A percentile compares a stretch with the other conserved stretches of the same genome.
Conservation (phyloP, 2,797 vertebrate species). For the Pristis pectinata region DNA sequence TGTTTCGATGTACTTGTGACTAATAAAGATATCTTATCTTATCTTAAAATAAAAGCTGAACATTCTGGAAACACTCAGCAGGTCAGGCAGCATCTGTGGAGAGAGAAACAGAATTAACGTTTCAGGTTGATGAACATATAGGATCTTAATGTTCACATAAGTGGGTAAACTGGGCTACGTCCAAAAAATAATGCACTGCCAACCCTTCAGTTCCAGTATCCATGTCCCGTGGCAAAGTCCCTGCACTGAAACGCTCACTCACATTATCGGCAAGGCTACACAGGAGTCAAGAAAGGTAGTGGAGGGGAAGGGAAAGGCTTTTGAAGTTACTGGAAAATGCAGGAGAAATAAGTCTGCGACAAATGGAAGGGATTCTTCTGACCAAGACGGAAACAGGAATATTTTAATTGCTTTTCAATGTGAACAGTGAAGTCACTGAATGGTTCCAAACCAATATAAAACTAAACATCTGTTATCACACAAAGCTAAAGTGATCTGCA, state of each 20-base stretch:
- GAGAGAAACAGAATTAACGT: no score
- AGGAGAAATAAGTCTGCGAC: background rate
- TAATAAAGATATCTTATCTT: no score
- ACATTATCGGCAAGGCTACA: no score
- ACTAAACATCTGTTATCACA: background rate
- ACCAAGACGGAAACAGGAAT: background rate
- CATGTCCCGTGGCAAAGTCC: no score
- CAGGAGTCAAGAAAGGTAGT: background rate
- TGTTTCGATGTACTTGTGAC: no score
- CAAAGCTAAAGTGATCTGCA: background rate
- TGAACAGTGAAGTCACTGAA: background rate
- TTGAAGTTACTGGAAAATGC: background rate
- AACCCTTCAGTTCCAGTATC: no score
- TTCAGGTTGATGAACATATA: no score
- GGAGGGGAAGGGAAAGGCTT: background rate
- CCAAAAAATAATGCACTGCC: no score
- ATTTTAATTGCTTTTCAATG: background rate
- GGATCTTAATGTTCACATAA: background rate
- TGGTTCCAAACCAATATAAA: background rate
- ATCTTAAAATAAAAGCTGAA: no score
- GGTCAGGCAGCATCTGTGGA: no score
- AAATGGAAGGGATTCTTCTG: background rate
- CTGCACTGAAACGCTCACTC: no score
- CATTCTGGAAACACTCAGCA: no score
- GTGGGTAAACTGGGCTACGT: background rate